Base-by-base conservation (phyloP, 2,113 vertebrate species). In the Abramis brama region DNA sequence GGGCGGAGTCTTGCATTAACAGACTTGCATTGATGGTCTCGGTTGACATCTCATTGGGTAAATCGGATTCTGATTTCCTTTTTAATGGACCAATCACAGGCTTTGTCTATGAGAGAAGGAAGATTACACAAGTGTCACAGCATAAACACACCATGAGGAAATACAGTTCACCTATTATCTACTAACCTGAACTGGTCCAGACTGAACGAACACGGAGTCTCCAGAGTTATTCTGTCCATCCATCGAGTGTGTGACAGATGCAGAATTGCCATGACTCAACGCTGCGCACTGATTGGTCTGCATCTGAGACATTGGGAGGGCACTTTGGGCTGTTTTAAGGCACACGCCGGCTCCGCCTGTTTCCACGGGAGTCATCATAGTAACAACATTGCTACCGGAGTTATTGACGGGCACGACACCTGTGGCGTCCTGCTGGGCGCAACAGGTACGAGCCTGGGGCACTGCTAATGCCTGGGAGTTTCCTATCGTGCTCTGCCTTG, bases 391-490 rank as follows among this genome's bases (percentile, higher is more conserved):
- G 87, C 87, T 64, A 33, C 39, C 86, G 71, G 88, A 91, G 89
- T 85, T 87, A 39, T 75, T 57, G 19, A 79, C 86, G 39, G 86
- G n/a, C 30, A 86, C 85, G 23, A 89, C 90, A 25, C 60, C 78
- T 76, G 90, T 79, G 13, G 82, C 57, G 23, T 87, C 90, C n/a
- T 95, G 94, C 47, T 95, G 94, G 68, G 85, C 47, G 5, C 89
- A 55, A 86, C 79, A 86, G 76, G 83, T 86, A 19, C 94, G 94
- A 82, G 95, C 93, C 90, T 97, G 97, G 62, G 96, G 95, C 90
- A 98, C 87, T 5, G 97, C 97, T 90, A 98, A 86, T 0, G 97
- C 96, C 79, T 98, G 97, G 23, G 96, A 93, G 60, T 96, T 97
- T 82, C 96, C 96, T 66, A 95, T 89, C 11, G 96, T 91, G 73